phyloP scores from a whole-genome alignment of 1,140 invertebrate genomes.

The Tetranychus cinnabarinus region DNA sequence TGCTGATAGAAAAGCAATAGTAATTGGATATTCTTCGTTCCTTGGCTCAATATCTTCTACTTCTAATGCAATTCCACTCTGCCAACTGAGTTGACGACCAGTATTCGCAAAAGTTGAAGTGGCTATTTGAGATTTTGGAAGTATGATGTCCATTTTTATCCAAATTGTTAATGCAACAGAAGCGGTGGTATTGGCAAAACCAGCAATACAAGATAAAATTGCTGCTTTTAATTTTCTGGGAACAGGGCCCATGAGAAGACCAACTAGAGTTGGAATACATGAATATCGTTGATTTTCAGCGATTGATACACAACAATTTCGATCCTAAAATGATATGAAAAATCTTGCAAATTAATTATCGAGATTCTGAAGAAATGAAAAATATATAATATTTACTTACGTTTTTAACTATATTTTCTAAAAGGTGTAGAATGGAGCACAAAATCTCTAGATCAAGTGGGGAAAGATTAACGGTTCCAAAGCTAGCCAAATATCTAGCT shows the following conservation, averaged over 20 bases:
- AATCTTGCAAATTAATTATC: neutral
- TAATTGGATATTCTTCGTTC: slow-evolving; percentile 62
- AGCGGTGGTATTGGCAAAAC: slow-evolving; percentile 43
- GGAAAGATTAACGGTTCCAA: slow-evolving; percentile 13
- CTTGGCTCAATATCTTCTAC: slow-evolving; percentile 57
- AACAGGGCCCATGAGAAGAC: slow-evolving; percentile 59
- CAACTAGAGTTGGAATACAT: slow-evolving; percentile 47
- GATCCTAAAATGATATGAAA: slow-evolving; percentile 4
- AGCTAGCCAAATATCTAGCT: slow-evolving; percentile 29
- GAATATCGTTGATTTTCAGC: slow-evolving; percentile 68
- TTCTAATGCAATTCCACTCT: slow-evolving; percentile 23
- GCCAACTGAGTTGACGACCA: slow-evolving; percentile 3
- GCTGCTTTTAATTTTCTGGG: slow-evolving; percentile 61
- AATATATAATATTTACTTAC: neutral
- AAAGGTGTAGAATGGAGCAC: slow-evolving; percentile 5
- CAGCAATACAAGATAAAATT: slow-evolving; percentile 44
- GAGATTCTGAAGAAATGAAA: slow-evolving; percentile 1
- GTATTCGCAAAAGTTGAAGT: neutral
- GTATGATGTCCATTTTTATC: slow-evolving; percentile 18
- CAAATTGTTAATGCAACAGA: slow-evolving; percentile 48
- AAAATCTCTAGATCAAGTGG: slow-evolving; percentile 1
- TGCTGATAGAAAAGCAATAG: slow-evolving; percentile 48
- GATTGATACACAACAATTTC: slow-evolving; percentile 32
- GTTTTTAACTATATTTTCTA: slow-evolving; percentile 7
- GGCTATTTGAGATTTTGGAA: neutral